These are phyloP conservation scores for Anneissia japonica DNA, from an alignment of 35 echinoderm and acorn worm species.

Conservation along the genomic window DNA sequence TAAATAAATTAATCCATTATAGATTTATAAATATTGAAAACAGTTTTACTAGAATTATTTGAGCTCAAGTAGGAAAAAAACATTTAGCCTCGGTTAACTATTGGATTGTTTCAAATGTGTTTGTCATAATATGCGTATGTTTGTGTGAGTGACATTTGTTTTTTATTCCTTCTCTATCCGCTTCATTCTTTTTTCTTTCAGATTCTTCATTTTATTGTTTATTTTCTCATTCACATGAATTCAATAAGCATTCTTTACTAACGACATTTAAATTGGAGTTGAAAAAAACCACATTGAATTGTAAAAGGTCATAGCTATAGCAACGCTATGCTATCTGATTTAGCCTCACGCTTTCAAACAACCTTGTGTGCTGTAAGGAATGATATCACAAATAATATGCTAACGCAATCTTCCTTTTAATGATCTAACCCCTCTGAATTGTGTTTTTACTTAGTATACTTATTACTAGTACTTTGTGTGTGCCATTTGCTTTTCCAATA, in stretches of 20 bases:
- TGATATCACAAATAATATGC: neutral
- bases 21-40: no score
- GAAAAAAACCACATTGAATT: neutral
- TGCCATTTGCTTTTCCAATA: neutral
- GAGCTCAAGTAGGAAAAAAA: no score
- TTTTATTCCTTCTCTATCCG: no score
- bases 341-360: neutral
- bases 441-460: neutral
- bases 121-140: no score
- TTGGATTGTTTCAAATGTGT: no score
- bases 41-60: no score
- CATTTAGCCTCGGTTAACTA: no score
- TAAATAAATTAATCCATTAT: no score
- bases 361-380: neutral
- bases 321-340: neutral
- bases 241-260: no score
- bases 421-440: neutral
- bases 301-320: neutral
- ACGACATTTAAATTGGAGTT: no score
- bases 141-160: no score
- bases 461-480: neutral
- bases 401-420: neutral
- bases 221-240: neutral
- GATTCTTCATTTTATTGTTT: neutral
- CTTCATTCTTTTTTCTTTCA: neutral